phyloP scores from a whole-genome alignment of 2,797 vertebrate genomes.

The Choloepus didactylus region DNA sequence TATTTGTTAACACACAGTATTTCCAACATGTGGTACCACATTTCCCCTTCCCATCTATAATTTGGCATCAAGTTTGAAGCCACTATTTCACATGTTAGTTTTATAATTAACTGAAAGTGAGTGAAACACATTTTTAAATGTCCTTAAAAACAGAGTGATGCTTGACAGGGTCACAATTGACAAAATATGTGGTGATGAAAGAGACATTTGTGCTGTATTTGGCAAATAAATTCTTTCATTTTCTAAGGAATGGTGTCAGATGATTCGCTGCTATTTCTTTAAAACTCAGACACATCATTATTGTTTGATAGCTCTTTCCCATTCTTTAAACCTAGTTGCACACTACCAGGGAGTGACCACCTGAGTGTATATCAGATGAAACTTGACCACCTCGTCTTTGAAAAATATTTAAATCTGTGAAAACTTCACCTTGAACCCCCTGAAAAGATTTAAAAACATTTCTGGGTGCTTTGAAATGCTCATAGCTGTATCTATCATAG shows the following conservation, averaged over 20 bases:
- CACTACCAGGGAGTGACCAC: not conserved
- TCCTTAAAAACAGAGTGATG: not conserved
- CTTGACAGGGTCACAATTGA: conserved; percentile 23
- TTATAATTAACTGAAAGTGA: conserved; percentile 68
- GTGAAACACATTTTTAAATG: conserved; percentile 43
- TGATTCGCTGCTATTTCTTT: conserved; percentile 5
- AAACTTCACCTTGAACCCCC: not conserved
- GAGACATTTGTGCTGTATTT: conserved; percentile 38
- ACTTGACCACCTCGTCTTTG: conserved; percentile 5
- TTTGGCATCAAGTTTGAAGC: conserved; percentile 23
- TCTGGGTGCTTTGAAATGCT: not conserved
- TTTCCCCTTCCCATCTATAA: not conserved
- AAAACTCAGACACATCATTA: not conserved
- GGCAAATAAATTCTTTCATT: conserved; percentile 49
- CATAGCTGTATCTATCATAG: not conserved
- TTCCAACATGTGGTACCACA: not conserved
- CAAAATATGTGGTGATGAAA: conserved; percentile 64
- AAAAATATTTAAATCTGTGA: not conserved
- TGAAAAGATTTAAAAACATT: not conserved
- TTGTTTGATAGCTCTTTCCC: not conserved
- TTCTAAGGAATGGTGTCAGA: not conserved
- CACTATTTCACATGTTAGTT: conserved; percentile 41
- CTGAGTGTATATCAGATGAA: not conserved
- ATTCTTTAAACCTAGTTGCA: not conserved
- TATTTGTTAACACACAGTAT: not conserved